These are phyloP conservation scores for Drosophila subobscura DNA, from an alignment of 1,140 invertebrate genomes.

Conservation along the genomic window DNA sequence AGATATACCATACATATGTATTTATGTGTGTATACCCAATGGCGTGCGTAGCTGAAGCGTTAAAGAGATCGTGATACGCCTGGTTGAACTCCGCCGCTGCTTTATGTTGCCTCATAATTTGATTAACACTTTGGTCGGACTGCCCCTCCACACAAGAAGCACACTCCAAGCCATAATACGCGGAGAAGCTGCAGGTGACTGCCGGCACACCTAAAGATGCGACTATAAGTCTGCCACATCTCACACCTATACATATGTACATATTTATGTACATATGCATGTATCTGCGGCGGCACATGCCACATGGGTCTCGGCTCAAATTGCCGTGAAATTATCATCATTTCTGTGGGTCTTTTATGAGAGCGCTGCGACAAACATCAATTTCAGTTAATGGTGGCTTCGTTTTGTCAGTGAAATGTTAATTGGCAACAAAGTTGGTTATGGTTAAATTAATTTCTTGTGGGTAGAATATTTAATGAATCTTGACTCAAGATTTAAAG, in stretches of 20 bases:
- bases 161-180: not conserved
- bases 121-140: slow-evolving; percentile 70
- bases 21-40: slow-evolving; percentile 26
- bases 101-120: slow-evolving; percentile 65
- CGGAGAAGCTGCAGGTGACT: slow-evolving; percentile 1
- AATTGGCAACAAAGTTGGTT: slow-evolving; percentile 19
- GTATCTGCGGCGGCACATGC: slow-evolving; percentile 10
- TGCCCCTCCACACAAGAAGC: slow-evolving; percentile 1
- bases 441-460: slow-evolving; percentile 12
- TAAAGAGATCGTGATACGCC: slow-evolving; percentile 77
- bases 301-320: slow-evolving; percentile 55
- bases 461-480: not conserved
- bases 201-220: slow-evolving; percentile 13
- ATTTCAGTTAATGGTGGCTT: slow-evolving; percentile 29
- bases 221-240: slow-evolving; percentile 27
- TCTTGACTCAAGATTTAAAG: too few species aligned
- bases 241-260: not conserved
- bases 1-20: too few species aligned
- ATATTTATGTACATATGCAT: too few species aligned
- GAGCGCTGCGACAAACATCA: slow-evolving; percentile 60
- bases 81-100: slow-evolving; percentile 58
- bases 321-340: slow-evolving; percentile 73
- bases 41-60: slow-evolving; percentile 80
- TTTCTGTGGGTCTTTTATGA: slow-evolving; percentile 53
- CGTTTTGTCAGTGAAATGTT: slow-evolving; percentile 28